phyloP scores from a whole-genome alignment of 2,888 invertebrate species.

The Sesia apiformis region DNA sequence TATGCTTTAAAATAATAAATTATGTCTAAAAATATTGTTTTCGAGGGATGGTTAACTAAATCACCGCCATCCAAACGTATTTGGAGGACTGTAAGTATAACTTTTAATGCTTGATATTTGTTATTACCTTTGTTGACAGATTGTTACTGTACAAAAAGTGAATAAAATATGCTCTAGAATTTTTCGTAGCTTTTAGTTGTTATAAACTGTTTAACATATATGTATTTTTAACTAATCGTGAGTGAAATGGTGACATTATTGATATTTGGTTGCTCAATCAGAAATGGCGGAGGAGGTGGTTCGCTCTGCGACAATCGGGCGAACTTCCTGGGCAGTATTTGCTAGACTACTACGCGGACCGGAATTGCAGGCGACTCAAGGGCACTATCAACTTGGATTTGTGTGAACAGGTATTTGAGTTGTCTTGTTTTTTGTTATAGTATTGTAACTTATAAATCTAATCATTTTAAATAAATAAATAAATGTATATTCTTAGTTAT shows the following conservation, averaged over 20 bases:
- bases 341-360: conserved; percentile 94
- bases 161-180: background rate
- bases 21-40: conserved; percentile 81
- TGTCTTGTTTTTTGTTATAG: too few relatives aligned
- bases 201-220: background rate
- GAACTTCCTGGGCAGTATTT: conserved; percentile 95
- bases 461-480: too few relatives aligned
- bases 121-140: conserved; percentile 46
- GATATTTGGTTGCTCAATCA: conserved; percentile 35
- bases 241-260: background rate
- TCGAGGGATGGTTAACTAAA: conserved; percentile 96
- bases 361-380: conserved; percentile 87
- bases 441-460: too few relatives aligned
- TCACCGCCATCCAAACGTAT: conserved; percentile 94
- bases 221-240: background rate
- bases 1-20: conserved; percentile 17
- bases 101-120: conserved; percentile 13
- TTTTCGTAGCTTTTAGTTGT: background rate
- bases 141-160: conserved; percentile 4
- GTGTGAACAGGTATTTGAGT: conserved; percentile 87
- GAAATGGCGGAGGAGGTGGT: conserved; percentile 98
- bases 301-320: conserved; percentile 91
- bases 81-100: conserved; percentile 91
- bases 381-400: conserved; percentile 95
- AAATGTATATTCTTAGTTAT: too few relatives aligned